Evolutionary conservation across 1,140 invertebrate species (phyloP).

Genomic region (Lepidostoma basale): DNA sequence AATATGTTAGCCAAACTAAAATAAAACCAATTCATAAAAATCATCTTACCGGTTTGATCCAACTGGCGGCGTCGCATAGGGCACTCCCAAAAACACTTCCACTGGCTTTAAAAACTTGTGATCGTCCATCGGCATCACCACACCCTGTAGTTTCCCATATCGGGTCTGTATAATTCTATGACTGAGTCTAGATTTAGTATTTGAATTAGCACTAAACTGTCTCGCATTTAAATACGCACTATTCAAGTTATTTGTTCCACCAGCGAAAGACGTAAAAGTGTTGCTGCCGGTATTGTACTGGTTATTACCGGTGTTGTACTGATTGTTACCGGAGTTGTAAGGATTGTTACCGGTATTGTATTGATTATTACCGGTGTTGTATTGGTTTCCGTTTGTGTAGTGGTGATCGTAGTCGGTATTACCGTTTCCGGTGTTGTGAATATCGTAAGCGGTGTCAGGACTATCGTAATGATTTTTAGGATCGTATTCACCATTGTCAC

Average conservation of each 20-base stretch:
- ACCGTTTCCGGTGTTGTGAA: slow-evolving; percentile 24
- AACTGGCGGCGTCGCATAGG: slow-evolving; percentile 91
- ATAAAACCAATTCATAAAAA: not conserved
- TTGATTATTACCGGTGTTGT: slow-evolving; percentile 13
- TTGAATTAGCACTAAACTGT: slow-evolving; percentile 48
- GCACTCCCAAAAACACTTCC: slow-evolving; percentile 92
- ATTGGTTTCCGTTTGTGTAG: not conserved
- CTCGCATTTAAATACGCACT: slow-evolving; percentile 42
- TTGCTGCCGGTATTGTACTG: not conserved
- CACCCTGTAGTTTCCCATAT: slow-evolving; percentile 81
- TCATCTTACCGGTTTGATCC: slow-evolving; percentile 72
- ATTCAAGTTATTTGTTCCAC: slow-evolving; percentile 37
- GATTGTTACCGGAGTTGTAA: not conserved
- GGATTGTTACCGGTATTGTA: not conserved
- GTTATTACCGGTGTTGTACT: not conserved
- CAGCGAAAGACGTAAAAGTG: slow-evolving; percentile 17
- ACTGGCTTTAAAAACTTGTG: slow-evolving; percentile 73
- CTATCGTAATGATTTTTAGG: slow-evolving; percentile 41
- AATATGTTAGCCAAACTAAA: too few species aligned
- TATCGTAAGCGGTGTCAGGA: slow-evolving; percentile 33
- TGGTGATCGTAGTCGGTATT: slow-evolving; percentile 36
- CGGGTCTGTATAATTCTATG: slow-evolving; percentile 80
- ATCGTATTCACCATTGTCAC: slow-evolving; percentile 39
- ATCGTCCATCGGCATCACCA: slow-evolving; percentile 75
- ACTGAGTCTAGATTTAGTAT: slow-evolving; percentile 65